A percentile compares a stretch with the other conserved stretches of the same genome.
phyloP scores from a whole-genome alignment of 2,888 invertebrate species.

The Torymus auratus region DNA sequence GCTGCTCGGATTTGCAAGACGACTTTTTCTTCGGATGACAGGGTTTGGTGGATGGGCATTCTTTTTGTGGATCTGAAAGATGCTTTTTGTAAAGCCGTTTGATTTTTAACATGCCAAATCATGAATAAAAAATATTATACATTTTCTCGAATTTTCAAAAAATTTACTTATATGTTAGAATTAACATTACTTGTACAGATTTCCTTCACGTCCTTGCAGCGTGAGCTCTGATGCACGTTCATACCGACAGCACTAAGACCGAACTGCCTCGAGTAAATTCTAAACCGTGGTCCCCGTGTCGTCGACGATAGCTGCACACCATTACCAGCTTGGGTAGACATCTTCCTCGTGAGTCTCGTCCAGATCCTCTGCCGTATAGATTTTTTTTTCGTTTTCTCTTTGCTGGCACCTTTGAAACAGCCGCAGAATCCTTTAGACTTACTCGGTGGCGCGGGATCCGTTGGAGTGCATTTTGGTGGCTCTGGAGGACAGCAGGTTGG shows the following conservation, averaged over 20 bases:
- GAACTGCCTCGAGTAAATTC: too few species aligned
- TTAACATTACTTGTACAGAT: conserved; percentile 7
- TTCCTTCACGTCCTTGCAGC: conserved; percentile 12
- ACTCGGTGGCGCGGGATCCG: neutral
- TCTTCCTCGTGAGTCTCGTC: conserved; percentile 25
- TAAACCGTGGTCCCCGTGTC: too few species aligned
- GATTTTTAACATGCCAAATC: neutral
- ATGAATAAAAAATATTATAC: neutral
- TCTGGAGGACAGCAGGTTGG: neutral
- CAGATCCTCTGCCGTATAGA: conserved; percentile 13
- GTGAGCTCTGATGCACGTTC: neutral
- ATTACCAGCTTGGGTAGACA: conserved; percentile 10
- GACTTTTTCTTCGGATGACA: too few species aligned
- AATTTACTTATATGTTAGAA: too few species aligned
- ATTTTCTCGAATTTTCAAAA: too few species aligned
- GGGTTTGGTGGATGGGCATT: too few species aligned
- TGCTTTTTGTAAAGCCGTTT: neutral
- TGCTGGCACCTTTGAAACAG: neutral
- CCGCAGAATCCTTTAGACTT: neutral
- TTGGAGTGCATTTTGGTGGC: neutral
- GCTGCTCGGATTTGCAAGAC: neutral
- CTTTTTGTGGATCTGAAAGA: too few species aligned
- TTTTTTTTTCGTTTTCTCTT: neutral
- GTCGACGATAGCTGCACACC: neutral
- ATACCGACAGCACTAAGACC: neutral